Evolutionary conservation across 2,888 invertebrate genomes (phyloP).

Genomic region (Steromphala cineraria): DNA sequence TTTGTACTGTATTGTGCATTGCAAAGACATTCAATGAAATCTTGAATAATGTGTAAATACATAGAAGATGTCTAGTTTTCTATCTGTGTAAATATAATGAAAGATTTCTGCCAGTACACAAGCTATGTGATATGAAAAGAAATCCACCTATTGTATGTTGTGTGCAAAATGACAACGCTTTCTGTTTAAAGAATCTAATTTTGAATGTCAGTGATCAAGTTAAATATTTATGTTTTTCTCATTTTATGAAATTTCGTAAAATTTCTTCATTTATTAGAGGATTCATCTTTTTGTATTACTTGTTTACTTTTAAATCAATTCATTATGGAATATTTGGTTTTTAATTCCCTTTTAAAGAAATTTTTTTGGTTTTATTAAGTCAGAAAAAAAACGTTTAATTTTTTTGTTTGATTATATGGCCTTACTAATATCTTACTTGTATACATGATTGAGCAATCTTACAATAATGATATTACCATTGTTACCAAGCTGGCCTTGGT

Average conservation of each 20-base stretch:
- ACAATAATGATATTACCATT: not conserved
- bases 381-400: not conserved
- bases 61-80: not conserved
- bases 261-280: not conserved
- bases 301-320: not conserved
- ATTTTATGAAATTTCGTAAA: not conserved
- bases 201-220: not conserved
- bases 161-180: not conserved
- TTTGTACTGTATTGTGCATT: no score
- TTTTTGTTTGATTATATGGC: not conserved
- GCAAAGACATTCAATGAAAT: no score
- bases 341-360: not conserved
- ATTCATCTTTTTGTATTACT: not conserved
- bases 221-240: not conserved
- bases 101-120: not conserved
- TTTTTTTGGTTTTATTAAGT: not conserved
- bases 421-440: not conserved
- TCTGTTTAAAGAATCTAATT: not conserved
- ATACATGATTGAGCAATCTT: not conserved
- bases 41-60: no score
- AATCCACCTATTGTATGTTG: conserved; percentile 16
- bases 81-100: not conserved
- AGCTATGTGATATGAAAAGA: conserved; percentile 11
- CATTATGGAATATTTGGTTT: no score
- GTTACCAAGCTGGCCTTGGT: not conserved